phyloP scores from a whole-genome alignment of 92 coral and sea anemone genomes.

The Nematostella vectensis region DNA sequence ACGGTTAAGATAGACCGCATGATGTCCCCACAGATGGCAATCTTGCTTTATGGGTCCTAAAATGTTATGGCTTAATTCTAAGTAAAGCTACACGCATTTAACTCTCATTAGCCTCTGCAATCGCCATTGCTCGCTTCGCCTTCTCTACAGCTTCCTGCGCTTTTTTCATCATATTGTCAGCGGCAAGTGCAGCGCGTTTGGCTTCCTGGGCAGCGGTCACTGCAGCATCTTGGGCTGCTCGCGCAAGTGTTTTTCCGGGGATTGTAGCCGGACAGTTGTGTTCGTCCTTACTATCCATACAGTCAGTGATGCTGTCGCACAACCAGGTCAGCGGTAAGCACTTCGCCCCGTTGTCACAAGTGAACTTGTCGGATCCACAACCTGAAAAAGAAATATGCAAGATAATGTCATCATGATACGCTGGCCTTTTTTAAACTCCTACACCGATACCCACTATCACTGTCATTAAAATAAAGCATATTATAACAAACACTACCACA shows the following conservation, averaged over 20 bases:
- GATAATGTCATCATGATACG: too few relatives aligned
- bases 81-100: too few relatives aligned
- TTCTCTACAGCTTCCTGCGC: constrained; percentile 69
- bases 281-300: constrained; percentile 65
- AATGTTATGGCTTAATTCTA: too few relatives aligned
- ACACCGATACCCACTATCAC: too few relatives aligned
- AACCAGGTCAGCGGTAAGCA: constrained; percentile 88
- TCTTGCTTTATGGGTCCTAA: too few relatives aligned
- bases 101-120: constrained; percentile 29
- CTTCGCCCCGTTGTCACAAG: constrained; percentile 67
- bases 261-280: constrained; percentile 59
- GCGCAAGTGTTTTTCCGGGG: constrained; percentile 50
- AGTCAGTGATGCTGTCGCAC: constrained; percentile 75
- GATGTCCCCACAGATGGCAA: too few relatives aligned
- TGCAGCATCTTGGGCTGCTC: constrained; percentile 79
- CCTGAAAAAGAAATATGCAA: constrained; percentile 9
- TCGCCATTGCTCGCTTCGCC: constrained; percentile 48
- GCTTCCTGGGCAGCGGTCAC: constrained; percentile 80
- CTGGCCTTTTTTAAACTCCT: too few relatives aligned
- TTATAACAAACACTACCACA: too few relatives aligned
- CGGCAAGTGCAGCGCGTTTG: constrained; percentile 63
- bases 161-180: constrained; percentile 52
- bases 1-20: too few relatives aligned
- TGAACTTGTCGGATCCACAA: constrained; percentile 47
- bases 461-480: too few relatives aligned